Evolutionary conservation across 1,140 invertebrate species (phyloP).

Genomic region (Riptortus pedestris): DNA sequence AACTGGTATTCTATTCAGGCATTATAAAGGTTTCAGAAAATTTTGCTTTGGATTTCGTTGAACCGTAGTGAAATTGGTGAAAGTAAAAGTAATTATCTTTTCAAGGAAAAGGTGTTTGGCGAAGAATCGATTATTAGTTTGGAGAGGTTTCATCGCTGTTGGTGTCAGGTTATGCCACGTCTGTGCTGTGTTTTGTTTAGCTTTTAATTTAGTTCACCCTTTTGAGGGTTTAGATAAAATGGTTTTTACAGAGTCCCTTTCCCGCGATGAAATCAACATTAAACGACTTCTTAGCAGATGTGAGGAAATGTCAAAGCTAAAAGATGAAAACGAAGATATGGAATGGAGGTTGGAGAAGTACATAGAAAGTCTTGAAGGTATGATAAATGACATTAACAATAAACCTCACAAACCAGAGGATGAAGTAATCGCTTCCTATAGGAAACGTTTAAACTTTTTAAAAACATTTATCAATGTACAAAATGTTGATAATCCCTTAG

Average conservation of each 20-base stretch:
- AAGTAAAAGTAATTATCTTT: too few species aligned
- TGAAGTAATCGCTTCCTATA: conserved; percentile 3
- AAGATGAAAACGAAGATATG: background rate
- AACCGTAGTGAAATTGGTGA: too few species aligned
- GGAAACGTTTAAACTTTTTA: background rate
- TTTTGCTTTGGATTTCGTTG: too few species aligned
- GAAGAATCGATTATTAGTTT: too few species aligned
- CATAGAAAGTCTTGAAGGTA: background rate
- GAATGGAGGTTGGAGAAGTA: conserved; percentile 8
- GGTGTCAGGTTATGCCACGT: too few species aligned
- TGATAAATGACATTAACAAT: background rate
- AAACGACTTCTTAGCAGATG: background rate
- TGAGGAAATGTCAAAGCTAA: conserved; percentile 10
- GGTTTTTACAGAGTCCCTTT: background rate
- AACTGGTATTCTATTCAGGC: too few species aligned
- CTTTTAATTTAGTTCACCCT: too few species aligned
- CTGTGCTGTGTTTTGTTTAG: too few species aligned
- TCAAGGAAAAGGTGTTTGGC: too few species aligned
- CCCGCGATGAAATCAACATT: conserved; percentile 5
- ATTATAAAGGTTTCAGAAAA: too few species aligned
- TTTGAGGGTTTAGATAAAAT: too few species aligned
- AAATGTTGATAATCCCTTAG: background rate
- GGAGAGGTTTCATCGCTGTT: too few species aligned
- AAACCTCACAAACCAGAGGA: background rate
- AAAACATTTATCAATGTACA: background rate